Percentiles rank a stretch among this genome's conserved stretches.
Evolutionary conservation across 2,797 vertebrate genomes (phyloP).

Genomic region (Hemitrygon akajei): DNA sequence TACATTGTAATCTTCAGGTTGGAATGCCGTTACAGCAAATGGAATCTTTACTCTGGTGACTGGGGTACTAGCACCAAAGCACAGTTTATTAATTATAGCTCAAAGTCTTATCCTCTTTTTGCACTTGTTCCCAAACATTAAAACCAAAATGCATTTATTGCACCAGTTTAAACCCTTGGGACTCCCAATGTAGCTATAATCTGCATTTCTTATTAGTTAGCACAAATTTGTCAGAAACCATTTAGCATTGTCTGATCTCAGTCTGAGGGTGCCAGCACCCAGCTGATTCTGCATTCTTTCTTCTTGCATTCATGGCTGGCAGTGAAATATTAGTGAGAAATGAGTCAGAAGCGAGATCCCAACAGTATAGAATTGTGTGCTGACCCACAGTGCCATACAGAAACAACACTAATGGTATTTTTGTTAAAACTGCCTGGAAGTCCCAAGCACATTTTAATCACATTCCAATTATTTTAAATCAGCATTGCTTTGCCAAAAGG

Average conservation of each 20-base stretch:
- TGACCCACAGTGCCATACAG: not conserved
- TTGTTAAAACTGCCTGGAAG: not conserved
- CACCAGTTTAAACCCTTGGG: not conserved
- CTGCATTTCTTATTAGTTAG: not conserved
- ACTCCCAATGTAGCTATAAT: not conserved
- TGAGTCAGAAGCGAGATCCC: not conserved
- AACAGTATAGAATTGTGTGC: not conserved
- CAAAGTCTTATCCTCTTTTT: not conserved
- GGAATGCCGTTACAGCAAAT: not conserved
- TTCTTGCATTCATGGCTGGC: not conserved
- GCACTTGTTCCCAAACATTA: not conserved
- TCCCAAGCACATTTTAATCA: not conserved
- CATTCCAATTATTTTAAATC: not conserved
- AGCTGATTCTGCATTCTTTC: not conserved
- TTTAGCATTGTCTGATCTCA: too few species aligned
- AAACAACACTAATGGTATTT: not conserved
- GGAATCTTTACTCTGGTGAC: not conserved
- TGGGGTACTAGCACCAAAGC: not conserved
- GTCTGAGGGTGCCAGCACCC: too few species aligned
- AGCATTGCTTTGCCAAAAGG: not conserved
- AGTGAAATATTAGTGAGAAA: not conserved
- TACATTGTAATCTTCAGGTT: not conserved
- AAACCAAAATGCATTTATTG: not conserved
- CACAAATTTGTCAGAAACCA: not conserved
- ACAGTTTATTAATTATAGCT: not conserved